phyloP scores from a whole-genome alignment of 1,140 invertebrate species.

The Metopolophium dirhodum region DNA sequence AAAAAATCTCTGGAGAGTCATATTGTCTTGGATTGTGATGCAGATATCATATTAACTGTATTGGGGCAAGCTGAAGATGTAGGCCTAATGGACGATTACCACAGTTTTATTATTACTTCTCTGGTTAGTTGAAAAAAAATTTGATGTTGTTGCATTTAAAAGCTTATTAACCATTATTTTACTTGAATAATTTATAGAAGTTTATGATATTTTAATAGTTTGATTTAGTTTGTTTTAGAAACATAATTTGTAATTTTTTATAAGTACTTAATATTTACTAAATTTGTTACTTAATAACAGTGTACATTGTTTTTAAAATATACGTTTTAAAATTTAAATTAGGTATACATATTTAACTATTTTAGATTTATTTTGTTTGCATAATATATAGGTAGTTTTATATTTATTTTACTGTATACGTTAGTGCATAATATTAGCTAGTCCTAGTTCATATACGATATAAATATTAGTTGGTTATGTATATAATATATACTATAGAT shows the following conservation, averaged over 20 bases:
- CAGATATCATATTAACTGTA: slow-evolving; percentile 71
- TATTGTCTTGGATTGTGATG: slow-evolving; percentile 80
- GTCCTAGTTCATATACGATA: neutral
- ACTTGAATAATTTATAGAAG: neutral
- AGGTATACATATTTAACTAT: neutral
- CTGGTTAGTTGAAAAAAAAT: slow-evolving; percentile 65
- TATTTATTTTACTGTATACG: neutral
- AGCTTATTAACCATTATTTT: neutral
- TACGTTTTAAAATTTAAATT: too few relatives aligned
- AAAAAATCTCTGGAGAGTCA: slow-evolving; percentile 72
- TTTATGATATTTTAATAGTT: neutral
- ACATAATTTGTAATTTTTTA: too few relatives aligned
- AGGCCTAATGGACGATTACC: slow-evolving; percentile 78
- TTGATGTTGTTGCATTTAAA: neutral
- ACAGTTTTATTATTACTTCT: slow-evolving; percentile 79
- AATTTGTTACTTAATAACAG: neutral
- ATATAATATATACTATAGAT: too few relatives aligned
- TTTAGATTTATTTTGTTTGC: neutral
- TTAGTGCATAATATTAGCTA: neutral
- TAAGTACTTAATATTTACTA: too few relatives aligned
- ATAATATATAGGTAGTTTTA: neutral
- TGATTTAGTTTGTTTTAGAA: too few relatives aligned
- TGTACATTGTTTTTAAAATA: neutral
- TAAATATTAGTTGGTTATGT: neutral
- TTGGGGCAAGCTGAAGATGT: slow-evolving; percentile 80